Base-by-base conservation (phyloP, 1,140 invertebrate genomes). In the Episyrphus balteatus region DNA sequence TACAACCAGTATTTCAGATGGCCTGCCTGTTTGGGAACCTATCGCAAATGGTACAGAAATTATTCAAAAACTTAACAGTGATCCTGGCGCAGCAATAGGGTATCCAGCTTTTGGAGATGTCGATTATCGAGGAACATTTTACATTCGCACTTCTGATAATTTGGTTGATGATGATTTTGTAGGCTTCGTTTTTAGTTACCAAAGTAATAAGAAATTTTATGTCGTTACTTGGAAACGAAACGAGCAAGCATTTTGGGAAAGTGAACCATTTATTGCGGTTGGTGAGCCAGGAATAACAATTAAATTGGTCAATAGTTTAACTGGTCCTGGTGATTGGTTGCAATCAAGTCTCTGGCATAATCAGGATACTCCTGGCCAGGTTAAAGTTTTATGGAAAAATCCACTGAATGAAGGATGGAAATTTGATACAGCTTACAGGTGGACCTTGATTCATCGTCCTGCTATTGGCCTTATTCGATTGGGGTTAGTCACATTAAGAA, bases 211-310 rank as follows among this genome's bases (percentile, higher is more conserved):
- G 33, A 82, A 84, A 53, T 96, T 95, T 68, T 96, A 96, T 66
- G 79, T 83, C 2, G 88, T 95, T 0, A 91, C 92, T 85, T 96
- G 92, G 92, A 95, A 95, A 72, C 92, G 92, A 66, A 79, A 81
- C 47, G 75, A 77, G 0, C 92, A 96, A 70, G 88, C 86, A 0
- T 96, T 95, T 59, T 93, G 93, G 75, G 67, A 88, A 40, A n/a
- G n/a, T n/a, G n/a, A n/a, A n/a, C n/a, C n/a, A n/a, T n/a, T n/a
- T n/a, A n/a, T n/a, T n/a, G 90, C 92, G 0, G 82, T 91, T 0
- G 92, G 89, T 0, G 86, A 90, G 57, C 86, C 91, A 0, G 91
- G 91, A 2, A 92, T 96, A 49, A 86, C 92, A 60, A 69, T 96
- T 2, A 94, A 94, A 67, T 63, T 92, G 5, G 86, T 95, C 18